phyloP scores from a whole-genome alignment of 1,140 invertebrate genomes.

The Hylaeus anthracinus region DNA sequence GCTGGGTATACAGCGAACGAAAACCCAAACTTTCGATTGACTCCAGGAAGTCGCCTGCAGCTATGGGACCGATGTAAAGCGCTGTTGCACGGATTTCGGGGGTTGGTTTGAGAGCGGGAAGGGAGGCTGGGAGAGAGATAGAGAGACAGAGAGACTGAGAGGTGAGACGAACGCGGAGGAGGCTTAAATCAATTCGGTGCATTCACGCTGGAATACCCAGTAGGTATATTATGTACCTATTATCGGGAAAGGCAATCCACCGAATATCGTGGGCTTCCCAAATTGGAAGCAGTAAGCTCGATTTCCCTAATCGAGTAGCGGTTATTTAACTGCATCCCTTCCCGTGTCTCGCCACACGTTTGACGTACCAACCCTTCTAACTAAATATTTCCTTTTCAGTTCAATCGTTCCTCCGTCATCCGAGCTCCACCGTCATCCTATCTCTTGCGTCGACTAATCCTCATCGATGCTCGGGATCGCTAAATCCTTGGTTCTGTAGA shows the following conservation, averaged over 20 bases:
- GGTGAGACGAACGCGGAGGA: constrained; percentile 13
- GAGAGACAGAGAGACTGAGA: constrained; percentile 1
- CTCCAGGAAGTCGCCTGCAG: constrained; percentile 54
- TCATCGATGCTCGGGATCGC: not conserved
- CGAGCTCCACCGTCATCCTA: too few relatives aligned
- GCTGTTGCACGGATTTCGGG: constrained; percentile 33
- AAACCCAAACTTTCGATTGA: constrained; percentile 62
- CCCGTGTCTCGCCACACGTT: constrained; percentile 19
- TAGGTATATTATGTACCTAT: constrained; percentile 68
- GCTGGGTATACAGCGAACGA: constrained; percentile 47
- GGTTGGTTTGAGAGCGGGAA: not conserved
- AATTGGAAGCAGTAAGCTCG: constrained; percentile 50
- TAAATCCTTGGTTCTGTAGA: too few relatives aligned
- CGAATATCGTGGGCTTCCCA: constrained; percentile 59
- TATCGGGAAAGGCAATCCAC: constrained; percentile 63
- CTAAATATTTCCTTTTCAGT: too few relatives aligned
- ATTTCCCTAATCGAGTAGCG: constrained; percentile 63
- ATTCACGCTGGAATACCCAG: constrained; percentile 62
- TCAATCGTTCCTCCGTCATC: too few relatives aligned
- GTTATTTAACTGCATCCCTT: constrained; percentile 56
- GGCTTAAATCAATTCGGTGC: constrained; percentile 66
- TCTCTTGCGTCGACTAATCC: too few relatives aligned
- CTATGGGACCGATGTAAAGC: constrained; percentile 51
- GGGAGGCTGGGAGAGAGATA: not conserved
- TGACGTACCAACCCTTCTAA: not conserved